Evolutionary conservation across 2,113 vertebrate genomes (phyloP).

Genomic region (Sander vitreus): DNA sequence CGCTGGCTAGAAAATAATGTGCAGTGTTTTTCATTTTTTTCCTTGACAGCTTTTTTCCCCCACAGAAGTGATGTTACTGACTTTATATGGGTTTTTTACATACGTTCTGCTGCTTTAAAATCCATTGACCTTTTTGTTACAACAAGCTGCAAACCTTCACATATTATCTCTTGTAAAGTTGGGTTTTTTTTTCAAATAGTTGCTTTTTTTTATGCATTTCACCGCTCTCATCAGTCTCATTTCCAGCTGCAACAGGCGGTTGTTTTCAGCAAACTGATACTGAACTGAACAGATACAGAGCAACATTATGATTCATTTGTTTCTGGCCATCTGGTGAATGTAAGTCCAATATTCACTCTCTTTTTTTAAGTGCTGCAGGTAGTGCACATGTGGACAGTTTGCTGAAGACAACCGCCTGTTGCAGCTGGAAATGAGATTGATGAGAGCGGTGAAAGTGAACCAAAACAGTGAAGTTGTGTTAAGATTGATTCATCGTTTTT

Average conservation of each 20-base stretch:
- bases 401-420: neutral
- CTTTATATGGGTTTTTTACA: neutral
- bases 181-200: neutral
- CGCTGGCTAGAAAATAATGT: neutral
- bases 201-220: neutral
- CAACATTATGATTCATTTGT: neutral
- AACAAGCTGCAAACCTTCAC: neutral
- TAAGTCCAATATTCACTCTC: neutral
- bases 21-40: neutral
- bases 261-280: too few relatives aligned
- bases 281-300: neutral
- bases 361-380: neutral
- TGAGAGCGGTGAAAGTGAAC: neutral
- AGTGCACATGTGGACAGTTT: neutral
- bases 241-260: too few relatives aligned
- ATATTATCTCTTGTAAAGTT: neutral
- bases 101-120: neutral
- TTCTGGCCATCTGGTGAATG: neutral
- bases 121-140: neutral
- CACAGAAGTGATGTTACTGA: neutral
- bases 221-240: too few relatives aligned
- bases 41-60: neutral
- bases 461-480: neutral
- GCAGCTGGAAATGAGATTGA: neutral
- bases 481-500: too few relatives aligned